Evolutionary conservation across 2,113 vertebrate species (phyloP).

Genomic region (Xenopus tropicalis): UCB_Xtro_10.0 CM004446.2:77553501-77554000

Average conservation of each 20-base stretch:
- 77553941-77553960: conserved; percentile 57
- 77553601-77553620: conserved; percentile 65
- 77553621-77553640: conserved; percentile 45
- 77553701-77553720: not conserved
- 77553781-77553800: too few relatives aligned
- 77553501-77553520: conserved; percentile 65
- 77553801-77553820: too few relatives aligned
- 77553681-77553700: not conserved
- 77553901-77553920: conserved; percentile 61
- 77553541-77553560: conserved; percentile 58
- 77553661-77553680: too few relatives aligned
- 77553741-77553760: too few relatives aligned
- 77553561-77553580: conserved; percentile 68
- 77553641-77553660: conserved; percentile 45
- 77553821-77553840: too few relatives aligned
- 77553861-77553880: conserved; percentile 49
- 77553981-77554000: not conserved
- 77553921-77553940: conserved; percentile 67
- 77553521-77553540: conserved; percentile 59
- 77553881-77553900: conserved; percentile 69
- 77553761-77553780: too few relatives aligned
- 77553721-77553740: not conserved
- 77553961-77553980: not conserved
- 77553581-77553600: conserved; percentile 50
- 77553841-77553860: too few relatives aligned